Conservation (phyloP, 92 coral and sea anemone genomes). For the Hydrozoanthus gracilis region DNA sequence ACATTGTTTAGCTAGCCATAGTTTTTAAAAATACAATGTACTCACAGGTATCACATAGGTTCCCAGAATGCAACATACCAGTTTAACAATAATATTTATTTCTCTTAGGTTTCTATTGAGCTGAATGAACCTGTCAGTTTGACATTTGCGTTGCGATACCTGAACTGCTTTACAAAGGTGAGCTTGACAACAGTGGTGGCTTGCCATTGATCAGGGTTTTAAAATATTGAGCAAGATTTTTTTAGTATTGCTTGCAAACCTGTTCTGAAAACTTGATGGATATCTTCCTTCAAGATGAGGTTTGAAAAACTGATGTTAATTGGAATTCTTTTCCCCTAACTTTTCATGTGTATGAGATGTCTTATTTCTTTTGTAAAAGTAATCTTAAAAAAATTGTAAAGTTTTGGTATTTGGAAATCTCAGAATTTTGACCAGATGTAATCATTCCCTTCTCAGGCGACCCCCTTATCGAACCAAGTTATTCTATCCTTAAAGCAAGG, state of each 20-base stretch:
- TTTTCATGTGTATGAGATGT: background rate
- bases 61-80: background rate
- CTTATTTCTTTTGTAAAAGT: too few relatives aligned
- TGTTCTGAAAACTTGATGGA: too few relatives aligned
- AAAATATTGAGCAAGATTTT: background rate
- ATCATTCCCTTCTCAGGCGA: conserved; percentile 60
- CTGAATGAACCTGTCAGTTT: conserved; percentile 86
- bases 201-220: too few relatives aligned
- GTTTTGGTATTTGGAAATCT: too few relatives aligned
- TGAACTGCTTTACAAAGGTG: conserved; percentile 93
- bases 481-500: conserved; percentile 82
- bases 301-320: too few relatives aligned
- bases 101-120: conserved; percentile 82
- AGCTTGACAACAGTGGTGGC: background rate
- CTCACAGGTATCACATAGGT: too few relatives aligned
- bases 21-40: too few relatives aligned
- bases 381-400: too few relatives aligned
- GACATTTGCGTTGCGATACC: conserved; percentile 95
- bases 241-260: background rate
- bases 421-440: too few relatives aligned
- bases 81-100: background rate
- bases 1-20: too few relatives aligned
- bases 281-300: too few relatives aligned
- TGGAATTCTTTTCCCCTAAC: background rate
- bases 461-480: conserved; percentile 87